Evolutionary conservation across 2,888 invertebrate genomes (phyloP).

Genomic region (Thereva nobilitata): DNA sequence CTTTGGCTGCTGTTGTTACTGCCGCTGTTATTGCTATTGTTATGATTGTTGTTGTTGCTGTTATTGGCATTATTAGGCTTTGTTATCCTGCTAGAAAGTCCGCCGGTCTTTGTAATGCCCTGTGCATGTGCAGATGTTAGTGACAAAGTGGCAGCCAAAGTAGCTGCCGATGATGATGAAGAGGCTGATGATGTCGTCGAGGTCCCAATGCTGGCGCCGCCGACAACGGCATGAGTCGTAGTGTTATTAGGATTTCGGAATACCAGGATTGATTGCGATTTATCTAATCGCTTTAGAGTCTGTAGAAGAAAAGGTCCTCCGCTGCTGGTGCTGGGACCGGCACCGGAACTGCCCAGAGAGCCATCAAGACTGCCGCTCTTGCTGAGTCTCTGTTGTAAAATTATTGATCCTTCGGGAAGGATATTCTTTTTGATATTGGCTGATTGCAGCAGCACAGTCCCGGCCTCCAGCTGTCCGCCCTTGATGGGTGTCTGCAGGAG

Average conservation of each 20-base stretch:
- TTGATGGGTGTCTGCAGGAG: slow-evolving; percentile 57
- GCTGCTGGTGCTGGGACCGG: slow-evolving; percentile 45
- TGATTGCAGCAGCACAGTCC: slow-evolving; percentile 41
- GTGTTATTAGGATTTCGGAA: slow-evolving; percentile 52
- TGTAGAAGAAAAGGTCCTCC: slow-evolving; percentile 55
- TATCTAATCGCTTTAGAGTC: slow-evolving; percentile 57
- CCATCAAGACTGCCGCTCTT: slow-evolving; percentile 38
- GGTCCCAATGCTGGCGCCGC: slow-evolving; percentile 24
- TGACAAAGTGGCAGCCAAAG: slow-evolving; percentile 43
- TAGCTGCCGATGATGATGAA: slow-evolving; percentile 39
- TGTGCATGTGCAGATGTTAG: slow-evolving; percentile 37
- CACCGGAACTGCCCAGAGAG: slow-evolving; percentile 45
- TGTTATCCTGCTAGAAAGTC: slow-evolving; percentile 37
- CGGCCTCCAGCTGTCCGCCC: slow-evolving; percentile 54
- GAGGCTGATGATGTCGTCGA: slow-evolving; percentile 43
- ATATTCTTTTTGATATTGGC: slow-evolving; percentile 42
- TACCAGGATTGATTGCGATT: slow-evolving; percentile 58
- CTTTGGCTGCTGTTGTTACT: slow-evolving; percentile 40
- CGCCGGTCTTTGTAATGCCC: slow-evolving; percentile 26
- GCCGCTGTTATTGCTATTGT: slow-evolving; percentile 43
- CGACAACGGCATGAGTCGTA: slow-evolving; percentile 34
- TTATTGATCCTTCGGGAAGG: slow-evolving; percentile 44
- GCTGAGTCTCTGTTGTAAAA: slow-evolving; percentile 44
- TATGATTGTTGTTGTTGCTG: slow-evolving; percentile 46
- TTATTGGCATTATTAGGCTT: slow-evolving; percentile 44